Evolutionary conservation across 2,888 invertebrate species (phyloP), one percentile per base, ranked within the genome.

Genomic region (Cybosia mesomella): DNA sequence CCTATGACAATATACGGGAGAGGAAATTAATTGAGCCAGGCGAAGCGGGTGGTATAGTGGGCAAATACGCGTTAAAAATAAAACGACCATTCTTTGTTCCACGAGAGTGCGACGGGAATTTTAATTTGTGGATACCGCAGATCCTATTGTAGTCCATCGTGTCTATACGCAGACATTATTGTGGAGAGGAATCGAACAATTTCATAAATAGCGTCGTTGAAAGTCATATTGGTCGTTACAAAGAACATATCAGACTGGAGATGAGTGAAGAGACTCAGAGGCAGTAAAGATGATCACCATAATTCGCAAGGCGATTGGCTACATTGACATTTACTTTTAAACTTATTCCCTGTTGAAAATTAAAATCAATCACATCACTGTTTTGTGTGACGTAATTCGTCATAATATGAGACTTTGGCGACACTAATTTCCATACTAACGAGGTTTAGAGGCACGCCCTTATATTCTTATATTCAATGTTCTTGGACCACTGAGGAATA

Each of bases 81-180:
- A 77, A 80, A 72, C 74, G 65, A 75, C 71, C 76, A 79, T 81
- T 81, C 80, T 76, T 78, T 80, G 75, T 80, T 79, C 64, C 62
- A 71, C 64, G 64, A 57, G 62, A 67, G 72, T 72, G 73, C 66
- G 80, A 43, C 55, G 71, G 69, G 78, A 83, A 84, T 85, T 83
- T 82, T 83, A 84, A 85, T 84, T 82, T 79, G 81, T 75, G 67
- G 68, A 79, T 79, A 72, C 71, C 75, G 61, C 72, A 72, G 68
- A 58, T 72, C 70, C 74, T 69, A 78, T 79, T 78, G 77, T 79
- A 76, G 67, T 68, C 70, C 67, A 80, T 78, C 74, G 73, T 66
- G 53, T 34, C 36, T 72, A 79, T 71, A 67, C 74, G 68, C 70
- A 64, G 70, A 58, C 70, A 74, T 66, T 66, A 67, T 71, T 67